Conservation (phyloP, 2,113 vertebrate genomes). For the Saimiri boliviensis region DNA sequence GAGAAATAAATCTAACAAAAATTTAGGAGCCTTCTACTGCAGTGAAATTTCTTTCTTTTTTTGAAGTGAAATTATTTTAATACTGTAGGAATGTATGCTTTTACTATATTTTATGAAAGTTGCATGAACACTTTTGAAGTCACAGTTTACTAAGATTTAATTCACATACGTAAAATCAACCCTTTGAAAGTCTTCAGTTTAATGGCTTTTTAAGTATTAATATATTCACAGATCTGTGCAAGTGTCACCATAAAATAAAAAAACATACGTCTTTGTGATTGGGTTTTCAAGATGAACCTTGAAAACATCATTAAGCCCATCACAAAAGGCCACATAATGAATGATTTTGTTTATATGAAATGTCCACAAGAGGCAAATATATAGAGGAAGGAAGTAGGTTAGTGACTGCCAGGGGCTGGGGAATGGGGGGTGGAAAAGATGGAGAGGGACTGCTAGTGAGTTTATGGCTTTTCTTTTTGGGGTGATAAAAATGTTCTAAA, state of each 20-base stretch:
- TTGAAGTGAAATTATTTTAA: conserved; percentile 34
- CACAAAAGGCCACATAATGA: not conserved
- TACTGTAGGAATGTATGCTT: not conserved
- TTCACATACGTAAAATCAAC: not conserved
- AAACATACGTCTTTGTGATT: no score
- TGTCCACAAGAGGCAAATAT: not conserved
- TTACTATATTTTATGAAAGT: conserved; percentile 22
- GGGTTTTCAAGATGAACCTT: no score
- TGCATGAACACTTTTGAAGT: conserved; percentile 7
- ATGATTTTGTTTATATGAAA: not conserved
- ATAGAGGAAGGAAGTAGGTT: not conserved
- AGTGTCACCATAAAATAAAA: not conserved
- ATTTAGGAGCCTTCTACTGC: not conserved
- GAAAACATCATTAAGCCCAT: not conserved
- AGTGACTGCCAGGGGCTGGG: not conserved
- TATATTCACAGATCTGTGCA: not conserved
- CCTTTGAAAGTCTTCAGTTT: not conserved
- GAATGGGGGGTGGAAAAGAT: not conserved
- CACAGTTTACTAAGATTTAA: conserved; percentile 9
- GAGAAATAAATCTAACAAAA: not conserved
- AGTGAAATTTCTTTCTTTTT: not conserved
- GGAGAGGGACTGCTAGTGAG: not conserved
- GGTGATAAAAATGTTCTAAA: not conserved
- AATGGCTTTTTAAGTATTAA: not conserved
- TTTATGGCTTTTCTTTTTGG: not conserved